These are phyloP conservation scores for Syngnathus scovelli DNA, from an alignment of 2,113 vertebrate species.

Conservation along the genomic window DNA sequence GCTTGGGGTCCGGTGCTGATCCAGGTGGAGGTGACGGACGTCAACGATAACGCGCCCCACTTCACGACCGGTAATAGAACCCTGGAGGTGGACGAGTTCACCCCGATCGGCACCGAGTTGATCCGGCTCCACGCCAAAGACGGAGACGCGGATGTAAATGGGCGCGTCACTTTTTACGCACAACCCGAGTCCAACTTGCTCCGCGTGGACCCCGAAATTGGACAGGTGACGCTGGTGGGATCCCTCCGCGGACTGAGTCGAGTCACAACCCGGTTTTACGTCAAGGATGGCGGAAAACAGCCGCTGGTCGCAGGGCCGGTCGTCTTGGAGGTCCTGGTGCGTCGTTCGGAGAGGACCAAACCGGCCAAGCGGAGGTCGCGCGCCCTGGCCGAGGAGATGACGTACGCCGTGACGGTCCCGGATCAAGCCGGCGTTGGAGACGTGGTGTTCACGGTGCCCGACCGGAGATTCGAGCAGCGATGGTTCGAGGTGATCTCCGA, in stretches of 20 bases:
- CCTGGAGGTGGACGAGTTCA: slow-evolving; percentile 59
- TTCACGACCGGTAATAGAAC: slow-evolving; percentile 48
- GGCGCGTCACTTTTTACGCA: slow-evolving; percentile 58
- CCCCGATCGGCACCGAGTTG: slow-evolving; percentile 60
- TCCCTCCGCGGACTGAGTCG: slow-evolving; percentile 58
- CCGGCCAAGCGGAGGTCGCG: slow-evolving; percentile 41
- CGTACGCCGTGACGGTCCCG: slow-evolving; percentile 72
- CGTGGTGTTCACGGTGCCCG: slow-evolving; percentile 78
- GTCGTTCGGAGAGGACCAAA: slow-evolving; percentile 10
- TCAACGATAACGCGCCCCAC: slow-evolving; percentile 68
- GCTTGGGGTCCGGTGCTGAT: slow-evolving; percentile 35
- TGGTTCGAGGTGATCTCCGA: slow-evolving; percentile 76
- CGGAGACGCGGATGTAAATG: slow-evolving; percentile 61
- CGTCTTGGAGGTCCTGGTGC: slow-evolving; percentile 47
- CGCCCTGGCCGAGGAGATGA: slow-evolving; percentile 54
- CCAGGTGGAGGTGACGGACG: slow-evolving; percentile 65
- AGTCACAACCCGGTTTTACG: slow-evolving; percentile 56
- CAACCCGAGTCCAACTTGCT: slow-evolving; percentile 55
- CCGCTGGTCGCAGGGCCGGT: slow-evolving; percentile 54
- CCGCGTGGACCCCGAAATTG: slow-evolving; percentile 69
- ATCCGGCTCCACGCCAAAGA: slow-evolving; percentile 61
- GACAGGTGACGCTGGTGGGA: slow-evolving; percentile 66
- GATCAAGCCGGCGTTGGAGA: slow-evolving; percentile 69
- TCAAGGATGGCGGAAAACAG: slow-evolving; percentile 59
- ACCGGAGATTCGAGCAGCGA: slow-evolving; percentile 64